Evolutionary conservation across 1,140 invertebrate species (phyloP), one percentile per base, ranked within the genome.

Genomic region (Caenorhabditis inopinata): DNA sequence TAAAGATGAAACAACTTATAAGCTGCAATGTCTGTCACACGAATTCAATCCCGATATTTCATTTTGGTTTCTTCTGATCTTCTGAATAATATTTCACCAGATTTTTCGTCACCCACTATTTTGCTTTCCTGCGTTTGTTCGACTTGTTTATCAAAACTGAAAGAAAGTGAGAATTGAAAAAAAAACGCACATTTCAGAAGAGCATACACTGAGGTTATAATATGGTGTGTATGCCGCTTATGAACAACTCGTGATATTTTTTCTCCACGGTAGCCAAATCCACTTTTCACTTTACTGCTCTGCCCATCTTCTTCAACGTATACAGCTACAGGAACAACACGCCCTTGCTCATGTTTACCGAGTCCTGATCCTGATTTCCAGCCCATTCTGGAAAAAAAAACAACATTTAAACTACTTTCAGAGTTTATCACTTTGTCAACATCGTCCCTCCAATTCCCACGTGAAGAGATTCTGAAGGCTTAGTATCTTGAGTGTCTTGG

Each of bases 331-430:
- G 82, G 82, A 35, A 48, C 53, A 16, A 79, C 32, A 29, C 46
- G 3, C 87, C 87, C 27, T 82, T 85, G 25, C 78, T 79, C 74
- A 7, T 80, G 74, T 49, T 74, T 86, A n/a, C 92, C 92, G 9
- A 92, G 83, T 48, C 91, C 91, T 77, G 88, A 51, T 6, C 92
- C 92, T 73, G 91, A 89, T 53, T 85, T 88, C 92, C 92, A 92
- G 2, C 92, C 92, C 74, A 90, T 89, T 74, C 89, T 89, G 85
- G 91, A 89, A 85, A 92, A 77, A 45, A 74, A 73, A 1, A 16
- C 14, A 25, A 45, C 38, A 1, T 11, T n/a, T 74, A 73, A 23
- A 14, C 1, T 1, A 45, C n/a, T n/a, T 51, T 49, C 4, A 47
- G 2, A 49, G 14, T 27, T 23, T 32, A 3, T 77, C 27, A 68